These are phyloP conservation scores for Lingula anatina DNA, from an alignment of 2,888 invertebrate genomes.

Conservation along the genomic window DNA sequence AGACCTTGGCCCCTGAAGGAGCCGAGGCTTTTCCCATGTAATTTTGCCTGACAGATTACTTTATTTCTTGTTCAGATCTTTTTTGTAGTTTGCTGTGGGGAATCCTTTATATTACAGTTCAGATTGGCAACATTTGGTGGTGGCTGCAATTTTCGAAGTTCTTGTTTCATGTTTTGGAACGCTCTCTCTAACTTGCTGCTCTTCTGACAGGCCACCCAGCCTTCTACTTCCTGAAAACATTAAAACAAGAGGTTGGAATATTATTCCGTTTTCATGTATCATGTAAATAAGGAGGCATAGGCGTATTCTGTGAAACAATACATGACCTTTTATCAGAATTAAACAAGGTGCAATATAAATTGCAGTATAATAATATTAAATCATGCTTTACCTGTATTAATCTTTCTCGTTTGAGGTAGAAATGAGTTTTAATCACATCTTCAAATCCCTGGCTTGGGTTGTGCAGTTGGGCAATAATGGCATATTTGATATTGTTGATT, in stretches of 20 bases:
- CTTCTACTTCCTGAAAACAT: slow-evolving; percentile 25
- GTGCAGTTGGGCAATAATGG: slow-evolving; percentile 35
- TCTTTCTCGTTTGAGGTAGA: slow-evolving; percentile 30
- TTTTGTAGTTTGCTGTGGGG: too few species aligned
- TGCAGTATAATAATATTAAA: too few species aligned
- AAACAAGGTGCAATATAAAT: too few species aligned
- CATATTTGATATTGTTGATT: slow-evolving; percentile 35
- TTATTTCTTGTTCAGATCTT: too few species aligned
- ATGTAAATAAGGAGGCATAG: too few species aligned
- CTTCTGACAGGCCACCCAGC: slow-evolving; percentile 22
- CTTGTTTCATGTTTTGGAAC: slow-evolving; percentile 18
- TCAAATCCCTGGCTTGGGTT: slow-evolving; percentile 37
- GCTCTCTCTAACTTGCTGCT: slow-evolving; percentile 20
- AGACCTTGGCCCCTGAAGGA: too few species aligned
- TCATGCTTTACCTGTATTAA: slow-evolving; percentile 37
- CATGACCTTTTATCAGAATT: too few species aligned
- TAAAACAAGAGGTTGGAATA: background rate
- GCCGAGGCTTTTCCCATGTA: too few species aligned
- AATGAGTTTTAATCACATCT: slow-evolving; percentile 34
- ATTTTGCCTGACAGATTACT: too few species aligned
- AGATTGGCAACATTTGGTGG: slow-evolving; percentile 10
- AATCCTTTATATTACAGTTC: too few species aligned
- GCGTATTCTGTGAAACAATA: too few species aligned
- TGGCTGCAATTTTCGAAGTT: slow-evolving; percentile 22
- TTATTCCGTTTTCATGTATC: too few species aligned